Base-by-base conservation (phyloP, 2,888 invertebrate genomes). In the Sicus ferrugineus region DNA sequence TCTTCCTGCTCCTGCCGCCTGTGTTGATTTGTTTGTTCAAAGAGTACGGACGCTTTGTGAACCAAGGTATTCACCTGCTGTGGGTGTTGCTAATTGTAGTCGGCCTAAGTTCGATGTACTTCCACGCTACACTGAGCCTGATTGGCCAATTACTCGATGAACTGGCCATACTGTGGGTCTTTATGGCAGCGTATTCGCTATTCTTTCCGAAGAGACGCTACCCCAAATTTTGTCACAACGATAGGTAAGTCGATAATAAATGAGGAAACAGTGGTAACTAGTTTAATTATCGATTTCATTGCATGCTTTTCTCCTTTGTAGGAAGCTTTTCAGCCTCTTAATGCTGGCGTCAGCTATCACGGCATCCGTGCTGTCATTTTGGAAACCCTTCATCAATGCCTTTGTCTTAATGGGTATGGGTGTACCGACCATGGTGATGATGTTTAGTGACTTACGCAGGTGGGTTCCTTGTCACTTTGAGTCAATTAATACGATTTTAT, bases 101-200 rank as follows among this genome's bases (percentile, higher is more conserved):
- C 64, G 94, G 94, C 6, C 80, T 93, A 1, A 91, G 92, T 77
- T 93, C 93, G 38, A 93, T 93, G 72, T 94, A 94, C 82, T 94
- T 94, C 81, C 94, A 94, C 85, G 93, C 94, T 6, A 94, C 94
- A 2, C 86, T 94, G 38, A 93, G 93, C 78, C 87, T 94, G 77
- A 89, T 93, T 75, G 93, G 93, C 30, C 94, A 94, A 85, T 84
- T 94, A 38, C 84, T 94, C 69, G 94, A 94, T 85, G 94, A 94
- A 82, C 84, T 94, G 74, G 90, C 93, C 56, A 94, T 94, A 79
- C 81, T 94, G 58, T 94, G 94, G 94, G 90, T 93, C 2, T 90
- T 92, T 76, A 91, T 92, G 88, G 91, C 92, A 26, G 91, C 90
- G 5, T 91, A 92, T 80, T 90, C 92, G 42, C 88, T 93, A 86